phyloP scores from a whole-genome alignment of 2,113 vertebrate species.

The Paradoxurus hermaphroditus region DNA sequence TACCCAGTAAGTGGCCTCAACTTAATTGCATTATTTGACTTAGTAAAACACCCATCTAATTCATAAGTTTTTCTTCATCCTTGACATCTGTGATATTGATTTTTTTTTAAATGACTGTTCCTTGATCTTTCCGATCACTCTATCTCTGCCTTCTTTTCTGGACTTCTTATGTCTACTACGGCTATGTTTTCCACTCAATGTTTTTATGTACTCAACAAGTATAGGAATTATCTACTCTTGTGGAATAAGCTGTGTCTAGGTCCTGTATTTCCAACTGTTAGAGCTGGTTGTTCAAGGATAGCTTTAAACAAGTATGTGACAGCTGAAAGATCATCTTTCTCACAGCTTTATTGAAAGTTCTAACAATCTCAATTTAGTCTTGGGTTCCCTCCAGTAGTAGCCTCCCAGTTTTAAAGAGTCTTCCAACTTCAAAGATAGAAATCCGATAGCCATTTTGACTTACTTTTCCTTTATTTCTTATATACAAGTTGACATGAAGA shows the following conservation, averaged over 20 bases:
- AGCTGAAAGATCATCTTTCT: constrained; percentile 1
- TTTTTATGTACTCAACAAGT: background rate
- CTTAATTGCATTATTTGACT: background rate
- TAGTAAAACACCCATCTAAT: background rate
- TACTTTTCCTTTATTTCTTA: constrained; percentile 22
- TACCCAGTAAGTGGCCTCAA: background rate
- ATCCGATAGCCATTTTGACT: background rate
- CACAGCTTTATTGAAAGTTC: background rate
- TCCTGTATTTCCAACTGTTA: background rate
- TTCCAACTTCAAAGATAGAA: background rate
- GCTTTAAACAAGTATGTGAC: background rate
- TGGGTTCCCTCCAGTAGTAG: background rate
- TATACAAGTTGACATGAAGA: background rate
- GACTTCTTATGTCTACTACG: background rate
- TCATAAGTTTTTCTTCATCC: background rate
- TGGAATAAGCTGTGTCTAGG: background rate
- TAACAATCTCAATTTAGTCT: background rate
- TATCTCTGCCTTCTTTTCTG: background rate
- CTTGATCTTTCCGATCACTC: background rate
- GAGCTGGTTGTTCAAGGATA: background rate
- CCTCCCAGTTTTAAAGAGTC: background rate
- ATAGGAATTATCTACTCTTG: background rate
- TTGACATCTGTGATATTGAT: background rate
- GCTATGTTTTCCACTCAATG: background rate
- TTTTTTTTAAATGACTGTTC: background rate